Base-by-base conservation (phyloP, 2,113 vertebrate species). In the Dicerorhinus sumatrensis region DNA sequence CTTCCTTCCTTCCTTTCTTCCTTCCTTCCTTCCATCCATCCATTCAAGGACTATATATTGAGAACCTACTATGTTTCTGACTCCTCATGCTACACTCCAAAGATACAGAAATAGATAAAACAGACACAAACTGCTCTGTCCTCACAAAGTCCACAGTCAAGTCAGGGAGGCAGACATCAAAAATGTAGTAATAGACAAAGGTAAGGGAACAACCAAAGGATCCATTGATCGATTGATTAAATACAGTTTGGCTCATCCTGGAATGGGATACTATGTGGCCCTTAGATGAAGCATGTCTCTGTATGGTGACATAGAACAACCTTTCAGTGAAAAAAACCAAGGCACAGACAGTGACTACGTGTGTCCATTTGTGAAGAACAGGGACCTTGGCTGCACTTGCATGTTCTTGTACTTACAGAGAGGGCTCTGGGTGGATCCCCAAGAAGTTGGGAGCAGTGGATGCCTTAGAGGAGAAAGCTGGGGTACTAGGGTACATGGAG, bases 301-400 rank as follows among this genome's bases (percentile, higher is more conserved):
- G 20, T 4, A 2, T 2, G 25, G 18, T 23, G 54, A 54, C 36
- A 77, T 5, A 84, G 46, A 77, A 18, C 6, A 62, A 42, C 4
- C 33, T n/a, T 18, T 8, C 17, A 46, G 67, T 60, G 14, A 18
- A 13, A 80, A 17, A 31, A 56, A 17, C 23, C 31, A 20, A 11
- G 16, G 8, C 12, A 29, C 0, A 0, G 11, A 58, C 8, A 7
- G 3, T 8, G 69, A 33, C 36, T 1, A 3, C 4, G 27, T 21
- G 29, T 46, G 16, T 69, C 27, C 58, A 3, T 31, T 33, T 42
- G 29, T 12, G 6, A 54, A 75, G 33, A 17, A 46, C 63, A 65
- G 67, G 69, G 46, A 6, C 29, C 76, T 36, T 27, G 58, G 70
- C 54, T 21, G 48, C 13, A 13, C n/a, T 25, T 48, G 46, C 23